phyloP scores from a whole-genome alignment of 2,113 vertebrate species.

The Ophiodon elongatus region DNA sequence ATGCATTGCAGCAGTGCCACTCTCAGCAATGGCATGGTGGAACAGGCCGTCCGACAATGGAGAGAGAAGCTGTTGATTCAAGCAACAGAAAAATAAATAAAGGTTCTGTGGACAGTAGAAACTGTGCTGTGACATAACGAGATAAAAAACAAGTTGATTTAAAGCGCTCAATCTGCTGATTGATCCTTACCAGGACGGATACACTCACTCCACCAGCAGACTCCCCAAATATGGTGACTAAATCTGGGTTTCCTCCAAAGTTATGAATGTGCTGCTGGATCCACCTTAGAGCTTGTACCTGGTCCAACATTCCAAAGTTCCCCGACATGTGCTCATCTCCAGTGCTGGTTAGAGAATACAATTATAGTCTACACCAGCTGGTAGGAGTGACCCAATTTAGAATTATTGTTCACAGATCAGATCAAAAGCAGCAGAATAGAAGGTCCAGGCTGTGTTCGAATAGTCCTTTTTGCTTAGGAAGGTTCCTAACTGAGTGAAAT shows the following conservation, averaged over 20 bases:
- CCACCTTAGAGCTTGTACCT: constrained; percentile 90
- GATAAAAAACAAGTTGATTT: not conserved
- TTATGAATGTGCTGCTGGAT: constrained; percentile 89
- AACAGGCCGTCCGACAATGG: constrained; percentile 86
- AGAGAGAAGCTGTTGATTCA: constrained; percentile 84
- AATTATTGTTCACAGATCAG: not conserved
- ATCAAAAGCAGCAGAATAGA: not conserved
- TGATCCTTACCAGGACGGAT: constrained; percentile 83
- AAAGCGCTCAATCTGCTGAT: not conserved
- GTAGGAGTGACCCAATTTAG: not conserved
- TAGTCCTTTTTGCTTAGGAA: too few species aligned
- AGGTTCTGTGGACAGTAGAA: not conserved
- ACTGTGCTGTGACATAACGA: not conserved
- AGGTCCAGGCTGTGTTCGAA: not conserved
- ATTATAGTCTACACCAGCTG: not conserved
- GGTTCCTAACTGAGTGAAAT: too few species aligned
- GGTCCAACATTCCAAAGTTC: constrained; percentile 91
- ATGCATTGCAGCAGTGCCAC: constrained; percentile 81
- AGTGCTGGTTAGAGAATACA: constrained; percentile 83
- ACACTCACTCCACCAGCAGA: constrained; percentile 91
- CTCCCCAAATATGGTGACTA: constrained; percentile 90
- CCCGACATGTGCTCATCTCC: constrained; percentile 87
- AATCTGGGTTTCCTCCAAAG: constrained; percentile 90
- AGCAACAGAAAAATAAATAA: not conserved
- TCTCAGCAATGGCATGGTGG: constrained; percentile 89